phyloP scores from a whole-genome alignment of 2,113 vertebrate genomes.

The Illadopsis cleaveri region DNA sequence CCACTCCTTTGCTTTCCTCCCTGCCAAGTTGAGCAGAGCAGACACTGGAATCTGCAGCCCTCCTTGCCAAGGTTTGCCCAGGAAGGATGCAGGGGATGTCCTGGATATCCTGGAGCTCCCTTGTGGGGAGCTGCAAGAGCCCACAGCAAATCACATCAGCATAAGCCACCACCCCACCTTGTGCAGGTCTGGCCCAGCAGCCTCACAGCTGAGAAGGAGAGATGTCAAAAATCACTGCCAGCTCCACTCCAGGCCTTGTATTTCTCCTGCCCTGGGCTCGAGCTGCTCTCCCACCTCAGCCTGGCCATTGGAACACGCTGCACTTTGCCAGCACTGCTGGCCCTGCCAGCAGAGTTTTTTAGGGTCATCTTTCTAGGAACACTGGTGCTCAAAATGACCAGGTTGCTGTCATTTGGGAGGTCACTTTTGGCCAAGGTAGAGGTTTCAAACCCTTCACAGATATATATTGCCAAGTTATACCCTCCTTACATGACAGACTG shows the following conservation, averaged over 20 bases:
- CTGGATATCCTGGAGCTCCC: not conserved
- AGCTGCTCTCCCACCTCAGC: not conserved
- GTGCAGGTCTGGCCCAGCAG: not conserved
- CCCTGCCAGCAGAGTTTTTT: not conserved
- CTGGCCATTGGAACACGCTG: not conserved
- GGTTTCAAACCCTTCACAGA: not conserved
- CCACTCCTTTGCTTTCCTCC: not conserved
- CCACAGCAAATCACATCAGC: not conserved
- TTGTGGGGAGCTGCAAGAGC: not conserved
- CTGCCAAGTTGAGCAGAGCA: not conserved
- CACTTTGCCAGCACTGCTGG: not conserved
- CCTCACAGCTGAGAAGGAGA: not conserved
- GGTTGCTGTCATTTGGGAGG: not conserved
- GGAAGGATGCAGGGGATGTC: not conserved
- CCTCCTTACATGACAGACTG: not conserved
- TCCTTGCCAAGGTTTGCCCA: not conserved
- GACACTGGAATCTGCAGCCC: not conserved
- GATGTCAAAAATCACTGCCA: not conserved
- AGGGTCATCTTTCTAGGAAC: constrained; percentile 44
- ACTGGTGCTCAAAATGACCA: not conserved
- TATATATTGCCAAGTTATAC: not conserved
- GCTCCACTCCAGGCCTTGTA: not conserved
- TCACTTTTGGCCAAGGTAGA: not conserved
- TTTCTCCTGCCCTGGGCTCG: not conserved
- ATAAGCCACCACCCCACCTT: not conserved